Base-by-base conservation (phyloP, 2,888 invertebrate species). In the Acleris laterana region DNA sequence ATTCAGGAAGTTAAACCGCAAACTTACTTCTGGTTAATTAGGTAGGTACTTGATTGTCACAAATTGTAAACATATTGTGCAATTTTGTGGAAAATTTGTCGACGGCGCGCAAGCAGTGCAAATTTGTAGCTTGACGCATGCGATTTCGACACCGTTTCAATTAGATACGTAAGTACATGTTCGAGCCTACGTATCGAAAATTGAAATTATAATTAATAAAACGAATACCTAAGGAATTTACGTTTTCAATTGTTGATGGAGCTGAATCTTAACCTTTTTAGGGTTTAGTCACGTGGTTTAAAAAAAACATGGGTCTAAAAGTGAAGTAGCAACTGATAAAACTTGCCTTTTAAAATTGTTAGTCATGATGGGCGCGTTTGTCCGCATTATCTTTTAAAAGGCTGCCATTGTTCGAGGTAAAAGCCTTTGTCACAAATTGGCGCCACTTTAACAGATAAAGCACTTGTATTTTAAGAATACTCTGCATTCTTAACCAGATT, bases 1-100 rank as follows among this genome's bases (percentile, higher is more conserved):
- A 80, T 77, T 83, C 86, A 87, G 90, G 90, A 91, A 89, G 81
- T 83, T 77, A 82, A 89, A 88, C 90, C 91, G 84, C 90, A 88
- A 87, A 55, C 48, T 60, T 25, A 25, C 48, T 53, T 53, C 42
- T 49, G 53, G 53, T 53, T 63, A 58, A 63, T 63, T 63, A 57
- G 11, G 53, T 52, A 62, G 22, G 17, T 46, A 38, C 46, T 48
- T 53, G 32, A 46, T 48, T 53, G 53, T n/a, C 44, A 25, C 17
- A 32, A 32, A 22, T 48, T 75, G 70, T 74, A 66, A 75, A 66
- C 69, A 74, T 71, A 63, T 68, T 46, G 46, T n/a, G 17, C 7
- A n/a, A n/a, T n/a, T 6, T 46, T 46, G 16, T 46, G 44, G 1
- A 46, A n/a, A 46, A 46, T 2, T 17, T 5, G 5, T 46, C 46